Percentiles rank a stretch among this genome's conserved stretches.
phyloP scores from a whole-genome alignment of 2,797 vertebrate genomes.

The Sternarchorhynchus goeldii region DNA sequence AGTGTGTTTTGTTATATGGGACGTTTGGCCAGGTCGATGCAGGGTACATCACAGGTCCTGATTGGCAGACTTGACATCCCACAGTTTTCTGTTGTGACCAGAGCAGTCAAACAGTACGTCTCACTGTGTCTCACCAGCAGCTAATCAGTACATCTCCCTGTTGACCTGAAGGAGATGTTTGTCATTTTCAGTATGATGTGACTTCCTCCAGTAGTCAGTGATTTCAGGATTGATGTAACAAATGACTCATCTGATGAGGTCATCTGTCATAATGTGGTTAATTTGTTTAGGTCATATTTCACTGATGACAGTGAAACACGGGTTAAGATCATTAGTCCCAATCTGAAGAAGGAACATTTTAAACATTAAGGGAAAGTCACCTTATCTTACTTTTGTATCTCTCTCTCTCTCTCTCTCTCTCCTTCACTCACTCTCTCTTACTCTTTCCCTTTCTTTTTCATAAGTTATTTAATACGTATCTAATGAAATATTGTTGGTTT shows the following conservation, averaged over 20 bases:
- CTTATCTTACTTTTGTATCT: background rate
- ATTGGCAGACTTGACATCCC: background rate
- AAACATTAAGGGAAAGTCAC: background rate
- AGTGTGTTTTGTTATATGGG: background rate
- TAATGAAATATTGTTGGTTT: too few relatives aligned
- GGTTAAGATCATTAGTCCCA: conserved; percentile 14
- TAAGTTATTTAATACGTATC: too few relatives aligned
- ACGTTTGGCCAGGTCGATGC: background rate
- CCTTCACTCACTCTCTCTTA: too few relatives aligned
- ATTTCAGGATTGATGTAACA: background rate
- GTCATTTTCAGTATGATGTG: background rate
- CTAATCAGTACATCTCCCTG: background rate
- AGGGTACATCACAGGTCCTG: background rate
- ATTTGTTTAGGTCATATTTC: conserved; percentile 12
- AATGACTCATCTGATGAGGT: background rate
- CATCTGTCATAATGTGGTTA: background rate
- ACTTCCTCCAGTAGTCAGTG: conserved; percentile 7
- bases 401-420: background rate
- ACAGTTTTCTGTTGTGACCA: conserved; percentile 31
- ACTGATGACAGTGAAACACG: conserved; percentile 29
- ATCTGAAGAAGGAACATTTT: conserved; percentile 4
- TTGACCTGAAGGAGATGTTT: background rate
- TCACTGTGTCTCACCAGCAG: conserved; percentile 29
- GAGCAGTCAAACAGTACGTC: conserved; percentile 14
- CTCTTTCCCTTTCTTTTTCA: too few relatives aligned